Base-by-base conservation (phyloP, 1,140 invertebrate species). In the Callitettix versicolor region DNA sequence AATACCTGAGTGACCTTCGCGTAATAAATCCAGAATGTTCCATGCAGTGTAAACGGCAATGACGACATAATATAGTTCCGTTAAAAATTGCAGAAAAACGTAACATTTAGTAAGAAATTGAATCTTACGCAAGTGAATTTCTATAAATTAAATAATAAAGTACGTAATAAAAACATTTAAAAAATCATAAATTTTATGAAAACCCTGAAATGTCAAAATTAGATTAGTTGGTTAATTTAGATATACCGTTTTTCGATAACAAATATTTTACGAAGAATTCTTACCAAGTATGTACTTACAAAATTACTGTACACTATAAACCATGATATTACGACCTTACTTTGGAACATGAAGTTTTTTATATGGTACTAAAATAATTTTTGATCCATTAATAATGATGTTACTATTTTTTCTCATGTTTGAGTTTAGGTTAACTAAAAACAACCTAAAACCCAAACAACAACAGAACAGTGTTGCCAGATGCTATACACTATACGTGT, bases 281-380 rank as follows among this genome's bases (percentile, higher is more conserved):
- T 36, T 46, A 48, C 11, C 15, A 41, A 24, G n/a, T 44, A 47
- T 50, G 52, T 47, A 41, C 22, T 40, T 41, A 55, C 33, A 26
- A 24, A 14, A 26, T 40, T 53, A 56, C 40, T 21, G 5, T 43
- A 18, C 17, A 52, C 36, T 40, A 47, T 36, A 33, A 49, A 57
- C 52, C 11, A 41, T 53, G 55, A 65, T 51, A 2, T 43, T 57
- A 15, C 50, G 43, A 56, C 69, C 70, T 67, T 71, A 82, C 81
- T 80, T 86, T 62, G 70, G 65, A 4, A 88, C 85, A 66, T 88
- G 85, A 36, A 76, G 64, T 49, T 78, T 65, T 65, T 73, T 72
- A 57, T 89, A 88, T 14, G 85, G 84, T 3, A 88, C 76, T 49
- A 88, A 70, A 60, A 86, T 67, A 0, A 85, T 73, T 22, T 76